These are phyloP conservation scores for Parochlus steinenii DNA, from an alignment of 2,888 invertebrate species.

Conservation along the genomic window DNA sequence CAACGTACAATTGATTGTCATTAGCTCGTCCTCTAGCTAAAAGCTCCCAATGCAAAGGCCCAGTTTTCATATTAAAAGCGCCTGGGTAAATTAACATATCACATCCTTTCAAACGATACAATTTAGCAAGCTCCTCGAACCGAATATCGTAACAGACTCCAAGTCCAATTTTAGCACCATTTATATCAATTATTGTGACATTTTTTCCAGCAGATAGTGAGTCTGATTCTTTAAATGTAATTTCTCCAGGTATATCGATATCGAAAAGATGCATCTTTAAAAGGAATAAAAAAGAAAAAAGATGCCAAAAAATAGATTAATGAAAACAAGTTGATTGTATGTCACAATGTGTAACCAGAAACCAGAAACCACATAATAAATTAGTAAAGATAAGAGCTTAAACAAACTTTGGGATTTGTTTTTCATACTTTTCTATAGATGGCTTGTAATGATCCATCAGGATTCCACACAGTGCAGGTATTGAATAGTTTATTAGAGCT, in stretches of 20 bases:
- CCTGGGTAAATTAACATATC: constrained; percentile 80
- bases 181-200: constrained; percentile 54
- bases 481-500: constrained; percentile 50
- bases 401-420: not conserved
- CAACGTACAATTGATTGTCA: constrained; percentile 82
- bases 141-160: constrained; percentile 93
- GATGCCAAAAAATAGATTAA: not conserved
- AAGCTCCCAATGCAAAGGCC: constrained; percentile 75
- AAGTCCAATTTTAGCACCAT: constrained; percentile 59
- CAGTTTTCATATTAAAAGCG: constrained; percentile 93
- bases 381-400: too few species aligned
- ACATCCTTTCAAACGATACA: constrained; percentile 58
- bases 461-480: constrained; percentile 76
- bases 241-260: constrained; percentile 83
- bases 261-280: constrained; percentile 82
- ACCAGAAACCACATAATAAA: too few species aligned
- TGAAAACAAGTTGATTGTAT: not conserved
- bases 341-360: too few species aligned
- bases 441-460: constrained; percentile 57
- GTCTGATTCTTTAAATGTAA: constrained; percentile 87
- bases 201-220: constrained; percentile 58
- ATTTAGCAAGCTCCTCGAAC: constrained; percentile 73
- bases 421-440: constrained; percentile 64
- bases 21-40: constrained; percentile 59
- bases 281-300: constrained; percentile 3